A percentile compares a stretch with the other conserved stretches of the same genome.
phyloP scores from a whole-genome alignment of 2,888 invertebrate species.

The Craniophora ligustri region DNA sequence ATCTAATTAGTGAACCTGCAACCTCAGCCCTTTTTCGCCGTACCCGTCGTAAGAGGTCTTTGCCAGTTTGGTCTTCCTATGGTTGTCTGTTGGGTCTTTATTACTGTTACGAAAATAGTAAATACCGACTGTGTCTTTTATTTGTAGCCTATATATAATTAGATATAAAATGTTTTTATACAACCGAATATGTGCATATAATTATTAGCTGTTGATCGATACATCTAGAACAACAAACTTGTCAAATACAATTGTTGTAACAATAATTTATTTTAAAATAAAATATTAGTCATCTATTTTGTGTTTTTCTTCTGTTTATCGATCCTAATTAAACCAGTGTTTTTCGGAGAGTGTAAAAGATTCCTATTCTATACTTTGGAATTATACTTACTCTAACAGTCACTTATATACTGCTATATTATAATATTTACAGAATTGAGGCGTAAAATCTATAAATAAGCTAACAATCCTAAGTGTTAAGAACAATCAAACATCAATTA shows the following conservation, averaged over 20 bases:
- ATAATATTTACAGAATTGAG: too few relatives aligned
- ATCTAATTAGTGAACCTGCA: background rate
- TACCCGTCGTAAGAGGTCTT: background rate
- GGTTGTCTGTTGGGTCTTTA: background rate
- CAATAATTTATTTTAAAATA: conserved; percentile 52
- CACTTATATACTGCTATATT: too few relatives aligned
- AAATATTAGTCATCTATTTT: conserved; percentile 46
- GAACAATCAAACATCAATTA: too few relatives aligned
- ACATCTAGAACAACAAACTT: conserved; percentile 47
- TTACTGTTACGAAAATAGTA: conserved; percentile 13
- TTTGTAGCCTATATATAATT: conserved; percentile 33
- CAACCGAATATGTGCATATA: conserved; percentile 39
- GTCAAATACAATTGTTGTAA: conserved; percentile 50
- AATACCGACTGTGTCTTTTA: conserved; percentile 46
- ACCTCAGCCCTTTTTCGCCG: background rate
- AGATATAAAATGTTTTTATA: conserved; percentile 42
- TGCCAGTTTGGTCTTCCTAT: background rate
- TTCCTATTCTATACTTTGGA: too few relatives aligned
- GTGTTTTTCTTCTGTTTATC: background rate
- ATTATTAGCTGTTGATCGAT: conserved; percentile 39
- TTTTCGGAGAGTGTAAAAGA: too few relatives aligned
- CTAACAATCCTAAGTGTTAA: too few relatives aligned
- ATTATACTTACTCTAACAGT: too few relatives aligned
- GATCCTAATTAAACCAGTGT: too few relatives aligned
- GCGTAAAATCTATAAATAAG: too few relatives aligned